Evolutionary conservation across 2,888 invertebrate genomes (phyloP).

Genomic region (Dicycla oo): DNA sequence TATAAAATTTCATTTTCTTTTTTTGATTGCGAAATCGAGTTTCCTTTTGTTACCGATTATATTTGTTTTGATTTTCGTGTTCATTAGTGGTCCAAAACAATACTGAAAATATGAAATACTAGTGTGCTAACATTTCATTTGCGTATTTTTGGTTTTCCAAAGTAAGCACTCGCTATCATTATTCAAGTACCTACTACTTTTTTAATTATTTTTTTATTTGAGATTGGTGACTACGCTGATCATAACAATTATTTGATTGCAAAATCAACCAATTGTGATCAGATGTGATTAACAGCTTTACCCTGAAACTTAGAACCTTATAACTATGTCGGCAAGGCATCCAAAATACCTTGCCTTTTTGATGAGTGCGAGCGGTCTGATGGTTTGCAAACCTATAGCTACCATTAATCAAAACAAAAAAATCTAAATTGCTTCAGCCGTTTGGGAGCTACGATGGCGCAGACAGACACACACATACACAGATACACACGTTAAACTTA

Average conservation of each 20-base stretch:
- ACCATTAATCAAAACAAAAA: not conserved
- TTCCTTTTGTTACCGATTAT: not conserved
- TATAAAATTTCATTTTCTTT: not conserved
- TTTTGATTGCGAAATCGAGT: constrained; percentile 24
- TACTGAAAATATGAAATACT: not conserved
- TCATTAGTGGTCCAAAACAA: constrained; percentile 7
- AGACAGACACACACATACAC: too few species aligned
- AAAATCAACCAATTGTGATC: too few species aligned
- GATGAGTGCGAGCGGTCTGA: too few species aligned
- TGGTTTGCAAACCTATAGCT: not conserved
- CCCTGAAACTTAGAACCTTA: not conserved
- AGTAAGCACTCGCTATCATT: not conserved
- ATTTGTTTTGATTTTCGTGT: constrained; percentile 16
- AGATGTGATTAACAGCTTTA: not conserved
- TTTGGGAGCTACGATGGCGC: too few species aligned
- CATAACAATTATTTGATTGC: not conserved
- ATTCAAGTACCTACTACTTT: too few species aligned
- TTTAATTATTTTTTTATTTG: too few species aligned
- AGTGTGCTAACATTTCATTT: not conserved
- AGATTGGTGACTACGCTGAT: not conserved
- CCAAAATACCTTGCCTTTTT: not conserved
- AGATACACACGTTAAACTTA: too few species aligned
- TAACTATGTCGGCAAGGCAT: too few species aligned
- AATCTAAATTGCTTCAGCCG: too few species aligned
- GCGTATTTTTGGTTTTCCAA: not conserved